phyloP scores from a whole-genome alignment of 1,140 invertebrate genomes.

The Mamestra configurata region DNA sequence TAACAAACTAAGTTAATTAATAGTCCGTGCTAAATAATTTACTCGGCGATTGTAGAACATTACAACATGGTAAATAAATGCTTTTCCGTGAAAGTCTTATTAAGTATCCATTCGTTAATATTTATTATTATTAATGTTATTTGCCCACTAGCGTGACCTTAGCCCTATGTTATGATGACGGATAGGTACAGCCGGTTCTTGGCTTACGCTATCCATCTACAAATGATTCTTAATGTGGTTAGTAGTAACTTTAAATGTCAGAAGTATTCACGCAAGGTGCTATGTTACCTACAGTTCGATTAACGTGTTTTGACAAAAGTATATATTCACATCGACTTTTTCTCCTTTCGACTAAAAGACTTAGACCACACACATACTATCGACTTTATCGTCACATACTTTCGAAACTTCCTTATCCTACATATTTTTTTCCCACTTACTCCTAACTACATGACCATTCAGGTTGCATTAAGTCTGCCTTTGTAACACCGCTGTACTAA shows the following conservation, averaged over 20 bases:
- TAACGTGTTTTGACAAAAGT: too few relatives aligned
- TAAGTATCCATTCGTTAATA: slow-evolving; percentile 10
- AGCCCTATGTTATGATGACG: slow-evolving; percentile 13
- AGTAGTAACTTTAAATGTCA: slow-evolving; percentile 1
- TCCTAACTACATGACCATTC: too few relatives aligned
- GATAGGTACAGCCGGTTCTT: not conserved
- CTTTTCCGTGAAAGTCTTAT: slow-evolving; percentile 23
- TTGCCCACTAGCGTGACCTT: slow-evolving; percentile 7
- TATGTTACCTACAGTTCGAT: too few relatives aligned
- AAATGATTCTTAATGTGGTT: not conserved
- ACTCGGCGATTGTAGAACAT: not conserved
- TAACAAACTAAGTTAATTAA: not conserved
- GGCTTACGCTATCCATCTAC: not conserved
- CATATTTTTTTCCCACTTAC: too few relatives aligned
- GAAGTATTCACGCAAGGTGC: not conserved
- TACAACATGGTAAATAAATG: slow-evolving; percentile 9
- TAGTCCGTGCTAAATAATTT: slow-evolving; percentile 9
- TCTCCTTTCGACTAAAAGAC: too few relatives aligned
- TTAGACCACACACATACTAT: too few relatives aligned
- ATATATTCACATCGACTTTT: too few relatives aligned
- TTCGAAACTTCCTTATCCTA: too few relatives aligned
- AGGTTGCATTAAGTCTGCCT: too few relatives aligned
- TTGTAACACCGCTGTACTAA: too few relatives aligned
- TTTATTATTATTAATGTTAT: slow-evolving; percentile 23
- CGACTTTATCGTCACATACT: too few relatives aligned